Percentiles rank a stretch among this genome's conserved stretches.
phyloP scores from a whole-genome alignment of 2,113 vertebrate genomes.

The Syngnathus typhle region DNA sequence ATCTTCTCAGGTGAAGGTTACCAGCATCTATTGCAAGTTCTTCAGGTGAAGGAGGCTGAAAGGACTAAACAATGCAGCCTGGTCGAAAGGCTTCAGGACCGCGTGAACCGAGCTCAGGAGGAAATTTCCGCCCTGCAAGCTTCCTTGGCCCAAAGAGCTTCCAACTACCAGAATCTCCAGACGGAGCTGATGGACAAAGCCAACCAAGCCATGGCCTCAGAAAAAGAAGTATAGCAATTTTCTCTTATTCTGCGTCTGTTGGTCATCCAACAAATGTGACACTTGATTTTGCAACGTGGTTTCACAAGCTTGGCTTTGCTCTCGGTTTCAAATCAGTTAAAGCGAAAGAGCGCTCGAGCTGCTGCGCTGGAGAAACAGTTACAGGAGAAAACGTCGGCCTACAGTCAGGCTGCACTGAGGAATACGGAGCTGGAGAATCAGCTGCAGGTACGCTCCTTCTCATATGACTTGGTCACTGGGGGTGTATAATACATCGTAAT shows the following conservation, averaged over 20 bases:
- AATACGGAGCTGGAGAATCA: slow-evolving; percentile 80
- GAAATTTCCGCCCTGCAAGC: slow-evolving; percentile 80
- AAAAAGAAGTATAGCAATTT: slow-evolving; percentile 72
- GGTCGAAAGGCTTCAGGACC: slow-evolving; percentile 72
- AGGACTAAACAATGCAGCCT: slow-evolving; percentile 67
- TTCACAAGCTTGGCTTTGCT: background rate
- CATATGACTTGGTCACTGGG: no score
- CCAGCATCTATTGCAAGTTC: slow-evolving; percentile 69
- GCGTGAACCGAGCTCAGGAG: slow-evolving; percentile 75
- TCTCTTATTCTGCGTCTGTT: background rate
- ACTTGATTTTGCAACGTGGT: no score
- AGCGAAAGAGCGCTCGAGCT: slow-evolving; percentile 79
- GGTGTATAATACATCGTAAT: no score
- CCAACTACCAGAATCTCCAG: slow-evolving; percentile 85
- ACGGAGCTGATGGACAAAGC: slow-evolving; percentile 83
- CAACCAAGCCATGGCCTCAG: slow-evolving; percentile 72
- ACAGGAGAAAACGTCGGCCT: slow-evolving; percentile 82
- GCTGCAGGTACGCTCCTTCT: slow-evolving; percentile 67
- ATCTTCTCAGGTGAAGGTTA: slow-evolving; percentile 63
- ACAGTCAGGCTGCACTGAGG: slow-evolving; percentile 73
- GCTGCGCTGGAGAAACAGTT: slow-evolving; percentile 82
- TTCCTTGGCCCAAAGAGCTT: slow-evolving; percentile 83
- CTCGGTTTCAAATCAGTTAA: slow-evolving; percentile 68
- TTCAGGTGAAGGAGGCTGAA: slow-evolving; percentile 76
- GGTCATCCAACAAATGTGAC: background rate